phyloP scores from a whole-genome alignment of 2,113 vertebrate species.

The Leptodactylus fuscus region DNA sequence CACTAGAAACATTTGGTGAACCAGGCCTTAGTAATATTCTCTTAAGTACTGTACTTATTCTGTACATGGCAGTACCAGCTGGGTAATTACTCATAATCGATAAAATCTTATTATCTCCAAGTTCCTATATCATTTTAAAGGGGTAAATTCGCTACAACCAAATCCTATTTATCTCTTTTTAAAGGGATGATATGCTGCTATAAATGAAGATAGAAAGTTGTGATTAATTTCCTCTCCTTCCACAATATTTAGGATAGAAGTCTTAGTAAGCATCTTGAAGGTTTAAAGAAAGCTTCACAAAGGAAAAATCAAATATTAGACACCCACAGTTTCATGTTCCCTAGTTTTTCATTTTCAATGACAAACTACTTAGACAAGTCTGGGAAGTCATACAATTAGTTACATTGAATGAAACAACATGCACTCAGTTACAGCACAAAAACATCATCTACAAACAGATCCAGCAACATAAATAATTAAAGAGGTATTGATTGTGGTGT shows the following conservation, averaged over 20 bases:
- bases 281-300: background rate
- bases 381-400: slow-evolving; percentile 41
- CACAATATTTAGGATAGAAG: background rate
- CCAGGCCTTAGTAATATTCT: too few species aligned
- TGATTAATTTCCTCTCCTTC: background rate
- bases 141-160: too few species aligned
- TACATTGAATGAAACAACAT: slow-evolving; percentile 50
- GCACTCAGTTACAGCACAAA: slow-evolving; percentile 37
- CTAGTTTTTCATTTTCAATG: background rate
- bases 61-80: too few species aligned
- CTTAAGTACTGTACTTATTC: too few species aligned
- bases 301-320: background rate
- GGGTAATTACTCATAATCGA: too few species aligned
- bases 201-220: background rate
- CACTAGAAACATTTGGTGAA: too few species aligned
- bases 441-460: slow-evolving; percentile 7
- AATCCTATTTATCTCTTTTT: too few species aligned
- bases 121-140: too few species aligned
- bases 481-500: slow-evolving; percentile 46
- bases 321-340: background rate
- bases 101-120: too few species aligned
- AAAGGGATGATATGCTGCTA: too few species aligned
- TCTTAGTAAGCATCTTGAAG: background rate
- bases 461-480: slow-evolving; percentile 46
- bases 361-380: slow-evolving; percentile 27